A percentile compares a stretch with the other conserved stretches of the same genome.
phyloP scores from a whole-genome alignment of 2,888 invertebrate species.

The Rhyacophila evoluta region DNA sequence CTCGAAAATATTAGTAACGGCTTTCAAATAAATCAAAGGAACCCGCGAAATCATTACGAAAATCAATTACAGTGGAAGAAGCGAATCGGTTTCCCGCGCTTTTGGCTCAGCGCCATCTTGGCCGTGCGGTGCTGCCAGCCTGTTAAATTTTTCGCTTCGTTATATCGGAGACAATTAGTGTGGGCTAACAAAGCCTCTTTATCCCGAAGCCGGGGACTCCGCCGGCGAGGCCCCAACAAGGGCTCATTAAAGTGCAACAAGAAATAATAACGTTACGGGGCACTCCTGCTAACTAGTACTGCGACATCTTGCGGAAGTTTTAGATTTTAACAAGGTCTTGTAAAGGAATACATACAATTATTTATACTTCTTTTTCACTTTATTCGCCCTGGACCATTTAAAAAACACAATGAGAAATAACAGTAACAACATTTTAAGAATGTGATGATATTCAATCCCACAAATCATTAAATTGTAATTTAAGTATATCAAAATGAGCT shows the following conservation, averaged over 20 bases:
- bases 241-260: slow-evolving; percentile 48
- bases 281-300: neutral
- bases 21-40: neutral
- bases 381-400: no score
- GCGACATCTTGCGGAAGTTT: slow-evolving; percentile 20
- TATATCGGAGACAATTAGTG: slow-evolving; percentile 49
- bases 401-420: no score
- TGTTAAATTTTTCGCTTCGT: slow-evolving; percentile 34
- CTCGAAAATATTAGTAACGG: no score
- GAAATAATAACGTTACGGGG: slow-evolving; percentile 50
- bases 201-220: slow-evolving; percentile 27
- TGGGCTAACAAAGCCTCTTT: slow-evolving; percentile 47
- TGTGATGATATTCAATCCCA: no score
- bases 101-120: slow-evolving; percentile 10
- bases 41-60: neutral
- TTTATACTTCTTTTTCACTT: no score
- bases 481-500: no score
- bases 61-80: neutral
- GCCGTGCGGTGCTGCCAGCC: neutral
- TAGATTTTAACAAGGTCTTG: neutral
- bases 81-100: neutral
- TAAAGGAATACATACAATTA: no score
- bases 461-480: no score
- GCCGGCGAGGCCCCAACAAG: slow-evolving; percentile 37
- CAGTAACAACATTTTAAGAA: no score